A percentile compares a stretch with the other conserved stretches of the same genome.
Evolutionary conservation across 1,140 invertebrate species (phyloP).

Genomic region (Aphidius ervi): DNA sequence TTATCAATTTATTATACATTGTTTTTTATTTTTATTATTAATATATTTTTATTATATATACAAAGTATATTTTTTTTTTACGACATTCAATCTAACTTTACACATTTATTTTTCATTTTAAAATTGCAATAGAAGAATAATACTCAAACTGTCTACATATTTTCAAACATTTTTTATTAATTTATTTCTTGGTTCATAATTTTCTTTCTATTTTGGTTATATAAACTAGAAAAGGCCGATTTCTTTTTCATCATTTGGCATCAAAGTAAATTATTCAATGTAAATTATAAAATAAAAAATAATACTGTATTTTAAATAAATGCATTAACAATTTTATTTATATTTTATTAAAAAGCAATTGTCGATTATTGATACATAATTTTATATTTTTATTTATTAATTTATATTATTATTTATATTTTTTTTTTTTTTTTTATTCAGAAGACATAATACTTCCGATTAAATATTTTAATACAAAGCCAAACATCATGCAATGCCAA

Average conservation of each 20-base stretch:
- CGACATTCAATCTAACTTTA: too few species aligned
- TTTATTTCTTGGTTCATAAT: background rate
- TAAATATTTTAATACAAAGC: conserved; percentile 1
- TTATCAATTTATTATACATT: background rate
- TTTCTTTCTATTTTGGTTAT: background rate
- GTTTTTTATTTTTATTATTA: conserved; percentile 2
- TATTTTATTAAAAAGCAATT: conserved; percentile 2
- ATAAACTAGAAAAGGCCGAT: conserved; percentile 16
- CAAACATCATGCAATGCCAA: conserved; percentile 10
- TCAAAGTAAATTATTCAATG: conserved; percentile 18
- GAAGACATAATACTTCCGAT: background rate
- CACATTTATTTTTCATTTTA: too few species aligned
- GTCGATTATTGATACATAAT: conserved; percentile 6
- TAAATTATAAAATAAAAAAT: conserved; percentile 17
- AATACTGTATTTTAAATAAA: conserved; percentile 13
- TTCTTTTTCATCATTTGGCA: conserved; percentile 19
- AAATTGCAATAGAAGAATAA: too few species aligned
- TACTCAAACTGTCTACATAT: background rate
- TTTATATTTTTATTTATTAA: conserved; percentile 4
- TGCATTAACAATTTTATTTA: background rate
- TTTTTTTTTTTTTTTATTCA: conserved; percentile 1
- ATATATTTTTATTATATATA: conserved; percentile 1
- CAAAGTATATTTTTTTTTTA: too few species aligned
- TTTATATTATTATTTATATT: conserved; percentile 5
- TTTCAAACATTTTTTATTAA: background rate